phyloP scores from a whole-genome alignment of 2,888 invertebrate genomes.

The Deroplatys truncata region DNA sequence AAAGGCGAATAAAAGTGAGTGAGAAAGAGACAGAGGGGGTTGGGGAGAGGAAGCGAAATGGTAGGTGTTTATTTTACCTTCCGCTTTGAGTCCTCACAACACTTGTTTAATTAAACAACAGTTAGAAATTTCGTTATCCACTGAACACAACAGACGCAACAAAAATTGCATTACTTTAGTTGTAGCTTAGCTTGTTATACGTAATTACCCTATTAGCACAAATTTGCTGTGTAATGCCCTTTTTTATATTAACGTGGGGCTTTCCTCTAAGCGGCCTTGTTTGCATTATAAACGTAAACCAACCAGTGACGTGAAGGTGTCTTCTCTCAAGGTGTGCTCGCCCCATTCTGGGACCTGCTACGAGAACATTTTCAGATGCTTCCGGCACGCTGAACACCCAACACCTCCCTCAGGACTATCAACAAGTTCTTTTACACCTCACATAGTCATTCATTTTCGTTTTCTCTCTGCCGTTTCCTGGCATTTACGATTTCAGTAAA shows the following conservation, averaged over 20 bases:
- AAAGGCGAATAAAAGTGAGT: not conserved
- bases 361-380: not conserved
- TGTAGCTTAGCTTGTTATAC: not conserved
- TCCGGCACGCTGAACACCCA: not conserved
- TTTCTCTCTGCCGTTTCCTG: too few relatives aligned
- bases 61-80: conserved; percentile 6
- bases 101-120: conserved; percentile 15
- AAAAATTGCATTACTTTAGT: conserved; percentile 15
- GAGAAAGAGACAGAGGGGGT: conserved; percentile 17
- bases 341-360: not conserved
- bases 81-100: conserved; percentile 9
- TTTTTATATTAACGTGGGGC: not conserved
- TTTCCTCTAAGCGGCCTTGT: not conserved
- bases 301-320: not conserved
- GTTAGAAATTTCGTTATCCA: conserved; percentile 5
- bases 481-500: too few relatives aligned
- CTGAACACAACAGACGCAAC: not conserved
- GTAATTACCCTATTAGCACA: conserved; percentile 6
- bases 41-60: conserved; percentile 1
- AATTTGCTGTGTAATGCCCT: conserved; percentile 3
- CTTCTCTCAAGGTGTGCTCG: not conserved
- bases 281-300: not conserved
- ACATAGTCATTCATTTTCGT: not conserved
- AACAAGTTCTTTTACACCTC: not conserved
- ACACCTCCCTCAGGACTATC: not conserved